phyloP scores from a whole-genome alignment of 2,888 invertebrate genomes.

The Biston stratarius region DNA sequence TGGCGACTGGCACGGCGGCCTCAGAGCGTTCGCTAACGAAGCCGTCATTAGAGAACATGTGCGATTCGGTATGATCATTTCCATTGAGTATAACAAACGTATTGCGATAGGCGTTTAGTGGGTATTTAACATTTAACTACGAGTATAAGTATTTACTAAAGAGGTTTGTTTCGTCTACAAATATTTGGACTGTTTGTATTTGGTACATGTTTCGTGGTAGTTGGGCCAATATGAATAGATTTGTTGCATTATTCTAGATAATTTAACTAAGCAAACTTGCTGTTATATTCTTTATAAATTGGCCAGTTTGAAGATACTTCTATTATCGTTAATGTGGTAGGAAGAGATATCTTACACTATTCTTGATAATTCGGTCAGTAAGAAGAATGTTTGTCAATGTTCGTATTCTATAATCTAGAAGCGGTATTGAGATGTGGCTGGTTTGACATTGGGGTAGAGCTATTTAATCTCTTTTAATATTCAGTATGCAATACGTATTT shows the following conservation, averaged over 20 bases:
- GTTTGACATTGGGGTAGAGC: neutral
- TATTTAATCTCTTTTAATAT: constrained; percentile 40
- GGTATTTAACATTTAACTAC: constrained; percentile 53
- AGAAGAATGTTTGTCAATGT: too few relatives aligned
- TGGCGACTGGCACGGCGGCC: constrained; percentile 81
- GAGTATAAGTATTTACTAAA: neutral
- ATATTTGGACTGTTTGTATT: neutral
- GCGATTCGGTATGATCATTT: constrained; percentile 81
- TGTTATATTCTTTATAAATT: neutral
- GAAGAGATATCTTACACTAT: too few relatives aligned
- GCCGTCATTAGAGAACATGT: constrained; percentile 85
- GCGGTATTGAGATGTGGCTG: too few relatives aligned
- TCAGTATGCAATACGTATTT: constrained; percentile 46
- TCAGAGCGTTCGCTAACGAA: constrained; percentile 83
- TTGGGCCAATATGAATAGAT: too few relatives aligned
- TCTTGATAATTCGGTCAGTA: too few relatives aligned
- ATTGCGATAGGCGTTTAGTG: constrained; percentile 65
- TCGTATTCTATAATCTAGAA: too few relatives aligned
- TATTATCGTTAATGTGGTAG: too few relatives aligned
- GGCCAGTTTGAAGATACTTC: neutral
- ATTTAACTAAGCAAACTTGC: too few relatives aligned
- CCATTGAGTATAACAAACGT: constrained; percentile 46
- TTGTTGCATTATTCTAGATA: too few relatives aligned
- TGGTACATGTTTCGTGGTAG: neutral
- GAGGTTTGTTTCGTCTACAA: neutral